phyloP scores from a whole-genome alignment of 1,140 invertebrate genomes.

The Tetramorium simillimum region DNA sequence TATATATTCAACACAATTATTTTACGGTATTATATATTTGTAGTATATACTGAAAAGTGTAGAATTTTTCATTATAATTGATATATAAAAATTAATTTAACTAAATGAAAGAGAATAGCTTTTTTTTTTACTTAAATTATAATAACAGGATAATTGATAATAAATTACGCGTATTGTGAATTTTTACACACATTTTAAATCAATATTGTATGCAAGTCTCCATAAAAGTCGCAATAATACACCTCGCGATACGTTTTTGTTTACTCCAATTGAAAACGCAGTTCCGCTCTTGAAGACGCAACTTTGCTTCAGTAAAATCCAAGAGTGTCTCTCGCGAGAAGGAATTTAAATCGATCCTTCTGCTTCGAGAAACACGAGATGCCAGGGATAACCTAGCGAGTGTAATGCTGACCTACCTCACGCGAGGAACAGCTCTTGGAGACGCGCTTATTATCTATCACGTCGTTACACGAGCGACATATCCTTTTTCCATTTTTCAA shows the following conservation, averaged over 20 bases:
- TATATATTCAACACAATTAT: neutral
- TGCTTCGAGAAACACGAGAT: conserved; percentile 11
- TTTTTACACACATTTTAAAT: neutral
- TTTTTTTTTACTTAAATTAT: neutral
- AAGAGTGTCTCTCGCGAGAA: conserved; percentile 7
- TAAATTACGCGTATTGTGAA: neutral
- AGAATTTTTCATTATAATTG: neutral
- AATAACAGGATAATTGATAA: neutral
- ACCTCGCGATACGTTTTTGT: neutral
- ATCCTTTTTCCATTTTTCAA: conserved; percentile 55
- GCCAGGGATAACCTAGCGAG: conserved; percentile 39
- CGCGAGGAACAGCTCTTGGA: conserved; percentile 57
- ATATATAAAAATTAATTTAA: neutral
- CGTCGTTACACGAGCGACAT: conserved; percentile 54
- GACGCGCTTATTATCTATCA: conserved; percentile 69
- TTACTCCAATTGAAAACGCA: neutral
- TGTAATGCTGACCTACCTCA: conserved; percentile 69
- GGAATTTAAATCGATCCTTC: conserved; percentile 39
- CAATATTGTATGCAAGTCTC: neutral
- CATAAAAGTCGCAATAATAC: neutral
- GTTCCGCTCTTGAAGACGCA: neutral
- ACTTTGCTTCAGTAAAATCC: neutral
- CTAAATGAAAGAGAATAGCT: neutral
- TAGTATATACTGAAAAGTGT: neutral
- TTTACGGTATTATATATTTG: neutral